phyloP scores from a whole-genome alignment of 2,888 invertebrate species.

The Torymus auratus region DNA sequence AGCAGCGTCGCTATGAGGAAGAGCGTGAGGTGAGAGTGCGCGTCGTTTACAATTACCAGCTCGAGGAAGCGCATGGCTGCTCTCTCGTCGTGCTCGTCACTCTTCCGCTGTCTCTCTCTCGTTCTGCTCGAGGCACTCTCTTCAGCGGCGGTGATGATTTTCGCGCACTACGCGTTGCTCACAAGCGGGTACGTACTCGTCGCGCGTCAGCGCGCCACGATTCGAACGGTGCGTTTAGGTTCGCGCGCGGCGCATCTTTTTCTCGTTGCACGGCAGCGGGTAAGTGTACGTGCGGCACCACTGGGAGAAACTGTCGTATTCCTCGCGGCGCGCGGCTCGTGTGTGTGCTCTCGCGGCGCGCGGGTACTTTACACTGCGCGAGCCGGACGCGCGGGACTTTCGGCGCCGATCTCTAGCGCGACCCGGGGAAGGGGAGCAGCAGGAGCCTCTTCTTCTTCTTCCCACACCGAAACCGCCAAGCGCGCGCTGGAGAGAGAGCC shows the following conservation, averaged over 20 bases:
- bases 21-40: conserved; percentile 21
- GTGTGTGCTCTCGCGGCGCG: conserved; percentile 53
- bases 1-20: background rate
- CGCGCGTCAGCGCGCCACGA: too few relatives aligned
- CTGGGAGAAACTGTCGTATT: conserved; percentile 57
- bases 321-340: conserved; percentile 54
- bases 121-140: too few relatives aligned
- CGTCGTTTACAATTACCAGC: conserved; percentile 68
- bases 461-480: background rate
- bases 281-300: background rate
- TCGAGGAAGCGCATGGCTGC: conserved; percentile 67
- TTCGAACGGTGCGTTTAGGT: background rate
- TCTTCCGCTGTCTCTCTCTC: background rate
- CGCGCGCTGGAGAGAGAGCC: too few relatives aligned
- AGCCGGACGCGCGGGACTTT: background rate
- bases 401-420: conserved; percentile 11
- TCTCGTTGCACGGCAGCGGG: too few relatives aligned
- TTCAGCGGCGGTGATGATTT: too few relatives aligned
- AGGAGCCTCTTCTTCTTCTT: conserved; percentile 39
- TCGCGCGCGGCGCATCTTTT: conserved; percentile 10
- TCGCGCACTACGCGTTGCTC: background rate
- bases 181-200: too few relatives aligned
- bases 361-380: conserved; percentile 63
- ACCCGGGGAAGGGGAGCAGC: background rate
- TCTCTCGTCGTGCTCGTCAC: conserved; percentile 5